phyloP scores from a whole-genome alignment of 2,797 vertebrate species.

The Molossus alvarezi region DNA sequence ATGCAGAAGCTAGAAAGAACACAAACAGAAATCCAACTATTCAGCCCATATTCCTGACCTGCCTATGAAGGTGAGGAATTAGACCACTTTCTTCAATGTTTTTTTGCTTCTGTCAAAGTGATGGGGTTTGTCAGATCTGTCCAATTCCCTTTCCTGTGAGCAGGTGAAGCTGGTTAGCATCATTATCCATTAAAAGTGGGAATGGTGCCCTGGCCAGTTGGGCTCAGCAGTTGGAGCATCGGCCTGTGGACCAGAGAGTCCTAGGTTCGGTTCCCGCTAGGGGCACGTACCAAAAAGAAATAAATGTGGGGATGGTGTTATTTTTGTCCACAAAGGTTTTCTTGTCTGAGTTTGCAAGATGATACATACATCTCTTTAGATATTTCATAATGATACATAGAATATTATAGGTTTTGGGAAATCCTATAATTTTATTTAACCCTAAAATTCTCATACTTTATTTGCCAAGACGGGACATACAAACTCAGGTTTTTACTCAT shows the following conservation, averaged over 20 bases:
- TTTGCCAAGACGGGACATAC: background rate
- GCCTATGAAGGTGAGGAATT: background rate
- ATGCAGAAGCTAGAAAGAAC: slow-evolving; percentile 6
- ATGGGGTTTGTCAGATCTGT: background rate
- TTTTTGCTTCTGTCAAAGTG: background rate
- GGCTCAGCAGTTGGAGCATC: too few species aligned
- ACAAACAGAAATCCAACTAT: background rate
- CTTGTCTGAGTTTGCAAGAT: slow-evolving; percentile 12
- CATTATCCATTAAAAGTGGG: background rate
- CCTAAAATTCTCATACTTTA: background rate
- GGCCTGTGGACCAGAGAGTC: too few species aligned
- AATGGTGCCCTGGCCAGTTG: background rate
- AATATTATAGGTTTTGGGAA: background rate
- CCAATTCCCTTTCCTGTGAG: background rate
- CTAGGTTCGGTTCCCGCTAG: too few species aligned
- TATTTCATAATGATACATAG: background rate
- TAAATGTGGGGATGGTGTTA: background rate
- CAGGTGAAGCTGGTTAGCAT: background rate
- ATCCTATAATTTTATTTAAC: background rate
- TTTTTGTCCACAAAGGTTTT: background rate
- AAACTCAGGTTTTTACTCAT: background rate
- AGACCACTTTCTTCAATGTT: background rate
- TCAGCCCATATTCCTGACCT: background rate
- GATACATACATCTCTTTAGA: background rate
- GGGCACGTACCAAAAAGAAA: too few species aligned